Evolutionary conservation across 2,113 vertebrate species (phyloP).

Genomic region (Clarias gariepinus): DNA sequence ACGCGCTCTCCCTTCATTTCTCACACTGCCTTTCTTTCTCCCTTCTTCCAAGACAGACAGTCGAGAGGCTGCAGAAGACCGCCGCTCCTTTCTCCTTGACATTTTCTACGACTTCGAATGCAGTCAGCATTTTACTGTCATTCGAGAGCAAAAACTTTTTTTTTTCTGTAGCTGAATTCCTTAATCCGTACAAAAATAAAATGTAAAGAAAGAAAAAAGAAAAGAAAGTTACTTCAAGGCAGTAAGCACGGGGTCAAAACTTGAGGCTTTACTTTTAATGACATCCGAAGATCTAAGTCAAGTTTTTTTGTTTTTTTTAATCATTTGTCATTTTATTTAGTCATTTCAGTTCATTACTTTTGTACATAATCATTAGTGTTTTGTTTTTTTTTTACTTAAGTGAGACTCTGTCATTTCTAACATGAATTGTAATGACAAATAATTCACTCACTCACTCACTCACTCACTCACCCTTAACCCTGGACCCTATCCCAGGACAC

Average conservation of each 20-base stretch:
- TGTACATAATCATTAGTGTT: too few relatives aligned
- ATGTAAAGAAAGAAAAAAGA: too few relatives aligned
- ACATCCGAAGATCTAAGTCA: background rate
- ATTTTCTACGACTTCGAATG: constrained; percentile 81
- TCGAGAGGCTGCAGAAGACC: constrained; percentile 89
- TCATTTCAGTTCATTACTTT: too few relatives aligned
- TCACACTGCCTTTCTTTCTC: constrained; percentile 65
- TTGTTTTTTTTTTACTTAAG: background rate
- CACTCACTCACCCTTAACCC: too few relatives aligned
- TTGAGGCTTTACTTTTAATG: background rate
- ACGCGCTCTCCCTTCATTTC: constrained; percentile 71
- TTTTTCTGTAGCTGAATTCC: background rate
- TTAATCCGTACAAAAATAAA: background rate
- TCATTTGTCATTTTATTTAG: background rate
- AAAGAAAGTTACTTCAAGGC: background rate
- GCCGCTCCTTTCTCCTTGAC: constrained; percentile 94
- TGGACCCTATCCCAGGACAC: too few relatives aligned
- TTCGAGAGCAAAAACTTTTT: constrained; percentile 80
- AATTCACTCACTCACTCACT: too few relatives aligned
- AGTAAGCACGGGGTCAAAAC: background rate
- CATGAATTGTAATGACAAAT: background rate
- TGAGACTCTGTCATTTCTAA: background rate
- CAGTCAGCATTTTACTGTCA: constrained; percentile 88
- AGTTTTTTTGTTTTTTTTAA: too few relatives aligned
- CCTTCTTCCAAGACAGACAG: constrained; percentile 83